Evolutionary conservation across 2,113 vertebrate species (phyloP), one percentile per base, ranked within the genome.

Genomic region (Recurvirostra avosetta): DNA sequence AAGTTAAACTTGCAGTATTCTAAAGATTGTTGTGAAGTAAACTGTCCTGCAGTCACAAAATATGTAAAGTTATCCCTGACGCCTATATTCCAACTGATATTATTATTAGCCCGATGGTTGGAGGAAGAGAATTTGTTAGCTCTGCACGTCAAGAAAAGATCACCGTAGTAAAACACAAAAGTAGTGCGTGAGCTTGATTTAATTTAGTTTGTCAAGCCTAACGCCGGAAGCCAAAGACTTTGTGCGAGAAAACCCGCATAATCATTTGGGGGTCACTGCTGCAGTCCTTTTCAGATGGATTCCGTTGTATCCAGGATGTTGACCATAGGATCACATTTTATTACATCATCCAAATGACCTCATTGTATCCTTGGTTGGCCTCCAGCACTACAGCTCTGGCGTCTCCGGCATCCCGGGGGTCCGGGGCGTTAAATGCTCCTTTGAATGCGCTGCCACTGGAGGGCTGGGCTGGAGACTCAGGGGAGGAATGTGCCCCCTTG

Each of bases 311-410:
- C 36, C 73, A 43, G 30, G 40, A 32, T 45, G 72, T 36, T 6
- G 38, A 30, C n/a, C 2, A 5, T 2, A 43, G 50, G 6, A 19
- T 30, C 41, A 6, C n/a, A 5, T 49, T n/a, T 29, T 12, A 12
- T 4, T 13, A 22, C 9, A 3, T 50, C 45, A 40, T 29, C 68
- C 55, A 6, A 4, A 52, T 38, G 27, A 30, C 43, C 34, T 45
- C 27, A 5, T 3, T 5, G 1, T 11, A 0, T 7, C 1, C 2
- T 15, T 12, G 27, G 21, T 22, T 27, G 41, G 50, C 36, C 22
- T 68, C 74, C 61, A 43, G 73, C 40, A 2, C 19, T 6, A 5
- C 3, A 4, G 12, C 62, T 50, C 10, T 11, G 32, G 0, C 4
- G 23, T 11, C 41, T 29, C 41, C 11, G 27, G 36, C 63, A 40